Percentiles rank a stretch among this genome's conserved stretches.
Evolutionary conservation across 2,888 invertebrate species (phyloP).

Genomic region (Lottia scabra): DNA sequence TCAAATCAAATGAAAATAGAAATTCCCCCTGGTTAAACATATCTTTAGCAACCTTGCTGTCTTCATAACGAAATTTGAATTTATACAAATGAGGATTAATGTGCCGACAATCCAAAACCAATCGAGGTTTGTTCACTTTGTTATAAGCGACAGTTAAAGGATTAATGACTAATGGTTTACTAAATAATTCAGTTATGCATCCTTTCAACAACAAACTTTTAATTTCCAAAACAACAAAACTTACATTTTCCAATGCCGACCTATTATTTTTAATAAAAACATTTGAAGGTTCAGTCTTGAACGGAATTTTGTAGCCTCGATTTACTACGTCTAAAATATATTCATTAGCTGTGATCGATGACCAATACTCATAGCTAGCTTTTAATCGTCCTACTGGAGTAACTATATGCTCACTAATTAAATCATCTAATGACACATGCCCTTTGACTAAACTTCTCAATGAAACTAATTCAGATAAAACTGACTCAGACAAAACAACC

Average conservation of each 20-base stretch:
- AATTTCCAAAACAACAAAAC: slow-evolving; percentile 26
- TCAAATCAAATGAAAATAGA: slow-evolving; percentile 23
- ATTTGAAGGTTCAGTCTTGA: background rate
- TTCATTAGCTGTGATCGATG: background rate
- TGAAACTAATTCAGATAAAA: no score
- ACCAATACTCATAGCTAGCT: background rate
- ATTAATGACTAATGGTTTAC: slow-evolving; percentile 15
- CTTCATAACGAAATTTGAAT: slow-evolving; percentile 26
- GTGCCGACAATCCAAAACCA: no score
- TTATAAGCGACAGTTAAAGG: slow-evolving; percentile 27
- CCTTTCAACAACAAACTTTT: slow-evolving; percentile 20
- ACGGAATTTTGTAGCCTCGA: background rate
- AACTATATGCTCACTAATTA: no score
- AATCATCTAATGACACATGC: no score
- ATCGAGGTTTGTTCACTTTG: slow-evolving; percentile 17
- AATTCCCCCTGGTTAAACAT: slow-evolving; percentile 20
- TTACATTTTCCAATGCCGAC: slow-evolving; percentile 21
- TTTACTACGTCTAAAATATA: background rate
- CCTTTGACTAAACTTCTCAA: no score
- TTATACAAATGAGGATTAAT: slow-evolving; percentile 24
- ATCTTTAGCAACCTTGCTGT: slow-evolving; percentile 13
- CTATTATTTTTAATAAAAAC: slow-evolving; percentile 24
- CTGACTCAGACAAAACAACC: no score
- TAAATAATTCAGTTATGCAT: slow-evolving; percentile 17
- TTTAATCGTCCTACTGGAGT: background rate